Conservation (phyloP, 1,140 invertebrate genomes). For the Coenobita brevimanus region DNA sequence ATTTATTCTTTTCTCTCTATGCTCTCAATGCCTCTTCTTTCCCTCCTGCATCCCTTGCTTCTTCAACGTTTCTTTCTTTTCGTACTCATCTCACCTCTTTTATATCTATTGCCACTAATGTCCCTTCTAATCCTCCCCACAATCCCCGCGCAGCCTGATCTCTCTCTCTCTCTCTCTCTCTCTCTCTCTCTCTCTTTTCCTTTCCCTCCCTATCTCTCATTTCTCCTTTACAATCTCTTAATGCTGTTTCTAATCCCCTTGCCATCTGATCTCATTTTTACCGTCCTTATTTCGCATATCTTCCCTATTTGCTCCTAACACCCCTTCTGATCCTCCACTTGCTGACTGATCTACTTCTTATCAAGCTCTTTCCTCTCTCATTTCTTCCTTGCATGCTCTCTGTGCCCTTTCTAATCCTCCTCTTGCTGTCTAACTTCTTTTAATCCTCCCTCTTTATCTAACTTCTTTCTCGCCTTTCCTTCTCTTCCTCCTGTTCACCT, state of each 20-base stretch:
- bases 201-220: constrained; percentile 16
- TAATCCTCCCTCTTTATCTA: neutral
- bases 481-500: neutral
- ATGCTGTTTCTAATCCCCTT: neutral
- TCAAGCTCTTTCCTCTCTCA: neutral
- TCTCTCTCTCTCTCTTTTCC: constrained; percentile 29
- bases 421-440: neutral
- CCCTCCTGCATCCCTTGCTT: no score
- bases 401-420: neutral
- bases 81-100: no score
- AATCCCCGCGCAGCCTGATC: neutral
- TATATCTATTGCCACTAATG: no score
- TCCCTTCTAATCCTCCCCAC: neutral
- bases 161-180: neutral
- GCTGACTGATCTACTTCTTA: no score
- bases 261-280: neutral
- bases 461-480: neutral
- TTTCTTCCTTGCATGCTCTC: neutral
- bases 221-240: neutral
- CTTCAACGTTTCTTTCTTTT: no score
- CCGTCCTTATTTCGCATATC: neutral
- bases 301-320: neutral
- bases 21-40: no score
- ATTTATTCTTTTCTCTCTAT: no score
- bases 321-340: neutral